Percentiles rank a stretch among this genome's conserved stretches.
phyloP scores from a whole-genome alignment of 1,140 invertebrate species.

The Hylaeus anthracinus region DNA sequence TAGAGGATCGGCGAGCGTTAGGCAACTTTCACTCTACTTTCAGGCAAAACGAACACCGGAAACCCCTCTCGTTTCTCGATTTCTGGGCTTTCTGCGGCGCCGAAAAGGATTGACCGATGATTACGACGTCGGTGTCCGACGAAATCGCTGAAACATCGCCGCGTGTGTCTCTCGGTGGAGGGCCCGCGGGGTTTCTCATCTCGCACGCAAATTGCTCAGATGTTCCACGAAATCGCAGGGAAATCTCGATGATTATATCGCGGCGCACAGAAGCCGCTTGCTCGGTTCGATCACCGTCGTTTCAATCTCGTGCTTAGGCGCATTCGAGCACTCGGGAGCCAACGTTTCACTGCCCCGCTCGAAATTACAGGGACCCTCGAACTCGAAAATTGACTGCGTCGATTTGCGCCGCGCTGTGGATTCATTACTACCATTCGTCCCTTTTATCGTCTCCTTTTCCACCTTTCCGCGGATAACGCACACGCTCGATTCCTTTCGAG shows the following conservation, averaged over 20 bases:
- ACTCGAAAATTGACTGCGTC: conserved; percentile 10
- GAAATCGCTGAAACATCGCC: conserved; percentile 3
- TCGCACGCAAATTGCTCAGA: conserved; percentile 76
- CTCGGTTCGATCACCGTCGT: conserved; percentile 26
- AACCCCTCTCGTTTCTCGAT: not conserved
- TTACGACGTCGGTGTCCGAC: conserved; percentile 30
- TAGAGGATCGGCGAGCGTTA: too few species aligned
- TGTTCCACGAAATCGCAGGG: conserved; percentile 75
- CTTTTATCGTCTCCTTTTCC: conserved; percentile 29
- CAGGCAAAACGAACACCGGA: too few species aligned
- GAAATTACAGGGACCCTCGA: conserved; percentile 55
- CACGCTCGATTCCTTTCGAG: too few species aligned
- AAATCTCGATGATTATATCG: conserved; percentile 77
- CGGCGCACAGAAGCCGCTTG: conserved; percentile 65
- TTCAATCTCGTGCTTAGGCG: conserved; percentile 54
- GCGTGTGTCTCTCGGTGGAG: conserved; percentile 17
- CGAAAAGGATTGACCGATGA: conserved; percentile 11
- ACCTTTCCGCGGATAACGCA: not conserved
- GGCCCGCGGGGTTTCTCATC: conserved; percentile 62
- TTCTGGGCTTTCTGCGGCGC: conserved; percentile 20
- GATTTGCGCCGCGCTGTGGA: conserved; percentile 12
- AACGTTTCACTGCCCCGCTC: conserved; percentile 14
- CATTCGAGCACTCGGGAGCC: conserved; percentile 30
- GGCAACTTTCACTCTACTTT: too few species aligned
- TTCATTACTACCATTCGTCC: conserved; percentile 11